Conservation (phyloP, 2,797 vertebrate species). For the Serranus cabrilla region DNA sequence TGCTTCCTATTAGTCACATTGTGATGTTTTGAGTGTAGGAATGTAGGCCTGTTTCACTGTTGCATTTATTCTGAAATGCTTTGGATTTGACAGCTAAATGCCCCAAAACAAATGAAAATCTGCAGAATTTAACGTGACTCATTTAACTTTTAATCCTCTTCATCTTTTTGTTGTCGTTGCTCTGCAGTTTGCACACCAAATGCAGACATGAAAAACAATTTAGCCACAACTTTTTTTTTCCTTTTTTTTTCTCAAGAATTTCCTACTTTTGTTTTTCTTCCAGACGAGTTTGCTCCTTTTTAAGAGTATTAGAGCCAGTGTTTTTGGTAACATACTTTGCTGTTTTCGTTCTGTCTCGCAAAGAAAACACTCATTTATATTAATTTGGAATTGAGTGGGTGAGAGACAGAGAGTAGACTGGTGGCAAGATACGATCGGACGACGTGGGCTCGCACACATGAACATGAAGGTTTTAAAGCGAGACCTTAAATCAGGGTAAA, state of each 20-base stretch:
- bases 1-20: conserved; percentile 72
- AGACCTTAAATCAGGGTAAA: conserved; percentile 67
- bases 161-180: conserved; percentile 33
- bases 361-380: conserved; percentile 87
- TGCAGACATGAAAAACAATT: conserved; percentile 69
- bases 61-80: conserved; percentile 36
- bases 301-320: conserved; percentile 71
- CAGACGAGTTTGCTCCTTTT: conserved; percentile 68
- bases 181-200: conserved; percentile 51
- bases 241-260: conserved; percentile 62
- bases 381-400: conserved; percentile 81
- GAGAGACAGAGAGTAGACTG: conserved; percentile 70
- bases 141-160: conserved; percentile 34
- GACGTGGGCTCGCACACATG: conserved; percentile 49
- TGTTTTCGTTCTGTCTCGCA: conserved; percentile 80
- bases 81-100: conserved; percentile 34
- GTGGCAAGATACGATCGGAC: conserved; percentile 77
- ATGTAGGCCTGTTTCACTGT: conserved; percentile 66
- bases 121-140: conserved; percentile 13
- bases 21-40: conserved; percentile 72
- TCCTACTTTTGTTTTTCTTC: conserved; percentile 81
- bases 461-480: conserved; percentile 39
- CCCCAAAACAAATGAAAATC: conserved; percentile 31
- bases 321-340: conserved; percentile 85
- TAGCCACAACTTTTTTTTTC: conserved; percentile 44